Conservation (phyloP, 2,888 invertebrate genomes). For the Melanophora roralis region DNA sequence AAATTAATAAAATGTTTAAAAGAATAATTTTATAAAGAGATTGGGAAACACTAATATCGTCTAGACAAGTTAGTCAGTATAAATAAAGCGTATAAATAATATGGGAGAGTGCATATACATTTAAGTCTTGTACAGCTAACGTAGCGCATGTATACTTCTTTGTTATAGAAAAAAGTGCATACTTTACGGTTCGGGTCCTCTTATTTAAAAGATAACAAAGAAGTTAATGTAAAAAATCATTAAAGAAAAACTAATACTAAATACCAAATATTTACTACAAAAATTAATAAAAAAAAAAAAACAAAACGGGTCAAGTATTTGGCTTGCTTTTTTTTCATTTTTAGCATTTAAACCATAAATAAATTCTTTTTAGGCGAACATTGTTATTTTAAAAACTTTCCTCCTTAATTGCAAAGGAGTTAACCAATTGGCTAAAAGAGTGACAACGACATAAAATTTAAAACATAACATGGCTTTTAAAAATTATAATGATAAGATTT, state of each 20-base stretch:
- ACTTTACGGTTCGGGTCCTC: constrained; percentile 28
- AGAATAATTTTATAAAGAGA: too few species aligned
- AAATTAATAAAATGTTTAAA: too few species aligned
- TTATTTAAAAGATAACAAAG: neutral
- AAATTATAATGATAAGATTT: constrained; percentile 31
- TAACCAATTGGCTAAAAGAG: neutral
- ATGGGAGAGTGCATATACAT: constrained; percentile 17
- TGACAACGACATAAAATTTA: neutral
- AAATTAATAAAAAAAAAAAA: neutral
- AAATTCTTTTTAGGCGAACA: constrained; percentile 5
- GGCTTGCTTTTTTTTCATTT: constrained; percentile 22
- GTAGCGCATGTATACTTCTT: constrained; percentile 49
- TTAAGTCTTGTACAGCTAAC: constrained; percentile 58
- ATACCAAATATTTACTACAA: constrained; percentile 1
- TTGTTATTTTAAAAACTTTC: constrained; percentile 30
- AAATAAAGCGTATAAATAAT: constrained; percentile 23
- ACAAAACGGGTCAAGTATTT: constrained; percentile 56
- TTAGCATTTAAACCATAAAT: constrained; percentile 41
- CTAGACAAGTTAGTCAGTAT: neutral
- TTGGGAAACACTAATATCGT: neutral
- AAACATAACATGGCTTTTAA: constrained; percentile 35
- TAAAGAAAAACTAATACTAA: neutral
- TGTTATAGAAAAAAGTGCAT: constrained; percentile 21
- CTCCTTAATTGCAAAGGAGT: neutral
- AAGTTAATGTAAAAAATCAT: neutral